These are phyloP conservation scores for Lepeophtheirus salmonis DNA, from an alignment of 1,140 invertebrate species.

Conservation along the genomic window DNA sequence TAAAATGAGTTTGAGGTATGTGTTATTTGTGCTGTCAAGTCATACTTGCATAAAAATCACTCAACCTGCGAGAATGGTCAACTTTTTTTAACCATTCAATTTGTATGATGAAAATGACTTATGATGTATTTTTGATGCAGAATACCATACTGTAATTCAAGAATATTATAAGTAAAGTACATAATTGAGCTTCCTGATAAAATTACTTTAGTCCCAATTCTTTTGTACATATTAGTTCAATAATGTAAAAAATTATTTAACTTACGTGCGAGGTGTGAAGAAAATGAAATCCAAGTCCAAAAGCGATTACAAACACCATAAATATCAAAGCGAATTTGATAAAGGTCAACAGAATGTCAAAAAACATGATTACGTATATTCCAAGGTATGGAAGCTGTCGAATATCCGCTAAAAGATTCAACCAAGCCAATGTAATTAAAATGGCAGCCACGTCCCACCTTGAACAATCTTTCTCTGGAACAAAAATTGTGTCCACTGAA, in stretches of 20 bases:
- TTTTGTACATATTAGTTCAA: too few species aligned
- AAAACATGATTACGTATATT: constrained; percentile 39
- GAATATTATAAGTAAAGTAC: too few species aligned
- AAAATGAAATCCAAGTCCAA: constrained; percentile 32
- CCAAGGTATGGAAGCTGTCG: constrained; percentile 33
- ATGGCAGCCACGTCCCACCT: constrained; percentile 34
- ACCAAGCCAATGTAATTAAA: constrained; percentile 32
- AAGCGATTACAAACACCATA: constrained; percentile 34
- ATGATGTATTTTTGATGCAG: too few species aligned
- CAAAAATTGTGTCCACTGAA: constrained; percentile 19
- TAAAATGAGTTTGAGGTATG: too few species aligned
- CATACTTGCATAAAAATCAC: too few species aligned
- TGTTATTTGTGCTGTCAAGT: too few species aligned
- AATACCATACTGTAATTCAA: too few species aligned
- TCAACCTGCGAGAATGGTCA: too few species aligned
- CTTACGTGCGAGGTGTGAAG: not conserved
- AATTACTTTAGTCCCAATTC: too few species aligned
- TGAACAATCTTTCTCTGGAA: constrained; percentile 25
- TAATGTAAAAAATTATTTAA: constrained; percentile 1
- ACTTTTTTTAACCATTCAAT: too few species aligned
- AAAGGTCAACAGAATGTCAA: constrained; percentile 34
- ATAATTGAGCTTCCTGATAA: too few species aligned
- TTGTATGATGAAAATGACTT: too few species aligned
- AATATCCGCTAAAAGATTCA: constrained; percentile 32
- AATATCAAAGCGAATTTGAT: constrained; percentile 33